A percentile compares a stretch with the other conserved stretches of the same genome.
Evolutionary conservation across 2,888 invertebrate species (phyloP).

Genomic region (Lepidocyrtinus sp.): DNA sequence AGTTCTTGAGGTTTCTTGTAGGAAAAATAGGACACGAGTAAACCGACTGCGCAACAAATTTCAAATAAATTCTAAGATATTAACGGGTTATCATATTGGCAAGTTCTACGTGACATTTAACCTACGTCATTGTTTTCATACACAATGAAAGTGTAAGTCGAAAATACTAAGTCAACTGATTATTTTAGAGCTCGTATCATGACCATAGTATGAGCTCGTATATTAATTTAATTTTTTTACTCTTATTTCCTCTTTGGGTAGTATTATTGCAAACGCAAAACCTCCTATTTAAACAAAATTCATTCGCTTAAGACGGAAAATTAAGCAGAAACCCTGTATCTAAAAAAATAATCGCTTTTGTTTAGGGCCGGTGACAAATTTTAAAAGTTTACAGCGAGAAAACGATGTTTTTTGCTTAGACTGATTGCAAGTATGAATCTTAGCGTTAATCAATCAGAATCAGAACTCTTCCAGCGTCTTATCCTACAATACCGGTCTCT

Average conservation of each 20-base stretch:
- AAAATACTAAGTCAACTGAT: constrained; percentile 18
- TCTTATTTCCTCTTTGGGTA: too few species aligned
- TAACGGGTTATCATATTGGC: not conserved
- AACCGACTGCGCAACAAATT: constrained; percentile 8
- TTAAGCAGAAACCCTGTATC: constrained; percentile 37
- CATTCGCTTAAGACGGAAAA: constrained; percentile 4
- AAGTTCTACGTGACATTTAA: not conserved
- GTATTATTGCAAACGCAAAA: constrained; percentile 4
- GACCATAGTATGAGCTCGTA: not conserved
- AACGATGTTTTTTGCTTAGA: not conserved
- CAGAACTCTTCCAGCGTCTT: constrained; percentile 10
- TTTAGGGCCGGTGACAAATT: constrained; percentile 4
- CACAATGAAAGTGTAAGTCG: constrained; percentile 14
- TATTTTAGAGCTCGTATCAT: not conserved
- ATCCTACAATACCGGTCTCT: constrained; percentile 7
- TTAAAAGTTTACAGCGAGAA: too few species aligned
- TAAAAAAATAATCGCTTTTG: constrained; percentile 32
- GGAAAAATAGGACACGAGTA: too few species aligned
- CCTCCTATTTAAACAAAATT: constrained; percentile 17
- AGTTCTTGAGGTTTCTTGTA: too few species aligned
- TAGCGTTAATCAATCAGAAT: constrained; percentile 9
- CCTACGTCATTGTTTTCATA: not conserved
- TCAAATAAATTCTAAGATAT: too few species aligned
- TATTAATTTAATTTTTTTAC: too few species aligned
- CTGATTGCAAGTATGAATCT: not conserved